Conservation (phyloP, 1,140 invertebrate genomes). For the Ostrea edulis region DNA sequence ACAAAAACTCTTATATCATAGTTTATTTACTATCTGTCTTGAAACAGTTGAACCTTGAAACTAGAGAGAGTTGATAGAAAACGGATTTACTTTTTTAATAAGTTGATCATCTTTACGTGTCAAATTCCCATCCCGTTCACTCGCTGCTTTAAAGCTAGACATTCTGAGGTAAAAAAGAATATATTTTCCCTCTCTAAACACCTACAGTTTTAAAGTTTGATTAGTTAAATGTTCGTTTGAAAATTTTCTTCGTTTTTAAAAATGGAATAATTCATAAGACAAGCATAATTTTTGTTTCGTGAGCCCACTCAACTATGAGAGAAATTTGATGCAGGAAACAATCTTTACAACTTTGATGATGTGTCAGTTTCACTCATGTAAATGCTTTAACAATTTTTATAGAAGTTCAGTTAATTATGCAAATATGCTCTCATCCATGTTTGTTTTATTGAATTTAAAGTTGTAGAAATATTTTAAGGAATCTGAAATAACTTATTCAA, state of each 20-base stretch:
- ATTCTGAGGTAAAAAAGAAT: background rate
- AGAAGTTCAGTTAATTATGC: slow-evolving; percentile 3
- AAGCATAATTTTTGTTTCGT: background rate
- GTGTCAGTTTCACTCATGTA: background rate
- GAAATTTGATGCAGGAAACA: slow-evolving; percentile 5
- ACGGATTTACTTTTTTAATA: slow-evolving; percentile 19
- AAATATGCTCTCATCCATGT: background rate
- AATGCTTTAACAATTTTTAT: background rate
- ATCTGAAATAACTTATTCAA: background rate
- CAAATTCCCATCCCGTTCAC: slow-evolving; percentile 15
- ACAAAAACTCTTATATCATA: slow-evolving; percentile 43
- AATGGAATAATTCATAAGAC: background rate
- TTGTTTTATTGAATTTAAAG: slow-evolving; percentile 13
- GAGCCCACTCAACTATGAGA: background rate
- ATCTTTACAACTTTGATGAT: slow-evolving; percentile 22
- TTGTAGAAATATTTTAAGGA: slow-evolving; percentile 6
- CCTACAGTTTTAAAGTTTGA: background rate
- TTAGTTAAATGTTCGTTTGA: background rate
- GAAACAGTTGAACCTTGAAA: slow-evolving; percentile 40
- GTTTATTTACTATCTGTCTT: slow-evolving; percentile 45
- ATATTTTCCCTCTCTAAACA: slow-evolving; percentile 22
- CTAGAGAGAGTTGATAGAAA: slow-evolving; percentile 32
- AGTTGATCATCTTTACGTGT: slow-evolving; percentile 31
- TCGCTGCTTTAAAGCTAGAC: background rate
- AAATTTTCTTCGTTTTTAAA: background rate